Evolutionary conservation across 64 coral and sea anemone genomes (phyloP).

Genomic region (Montipora sp.): DNA sequence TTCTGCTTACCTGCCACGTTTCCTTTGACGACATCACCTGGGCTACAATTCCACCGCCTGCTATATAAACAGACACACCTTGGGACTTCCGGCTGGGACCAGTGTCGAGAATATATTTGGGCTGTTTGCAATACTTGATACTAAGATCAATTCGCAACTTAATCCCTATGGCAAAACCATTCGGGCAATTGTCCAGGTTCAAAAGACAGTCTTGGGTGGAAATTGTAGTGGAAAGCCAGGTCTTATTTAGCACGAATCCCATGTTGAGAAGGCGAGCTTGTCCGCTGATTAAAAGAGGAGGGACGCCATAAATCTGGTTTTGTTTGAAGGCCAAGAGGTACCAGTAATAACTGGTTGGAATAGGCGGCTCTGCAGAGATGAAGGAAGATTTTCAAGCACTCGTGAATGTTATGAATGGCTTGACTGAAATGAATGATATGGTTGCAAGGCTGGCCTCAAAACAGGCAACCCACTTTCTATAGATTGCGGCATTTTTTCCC

Average conservation of each 20-base stretch:
- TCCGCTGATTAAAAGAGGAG: constrained; percentile 67
- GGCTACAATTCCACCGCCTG: constrained; percentile 57
- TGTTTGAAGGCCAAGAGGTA: constrained; percentile 78
- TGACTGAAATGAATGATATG: too few species aligned
- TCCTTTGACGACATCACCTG: constrained; percentile 64
- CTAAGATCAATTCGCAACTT: constrained; percentile 81
- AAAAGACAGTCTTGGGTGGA: constrained; percentile 59
- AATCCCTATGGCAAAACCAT: constrained; percentile 90
- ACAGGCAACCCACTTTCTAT: too few species aligned
- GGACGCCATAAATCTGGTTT: constrained; percentile 66
- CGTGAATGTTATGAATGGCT: neutral
- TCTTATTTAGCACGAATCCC: constrained; percentile 66
- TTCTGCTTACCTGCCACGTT: constrained; percentile 68
- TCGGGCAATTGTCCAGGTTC: constrained; percentile 58
- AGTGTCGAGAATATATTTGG: constrained; percentile 88
- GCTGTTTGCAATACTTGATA: constrained; percentile 52
- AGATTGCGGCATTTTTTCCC: too few species aligned
- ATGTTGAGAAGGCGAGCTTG: constrained; percentile 72
- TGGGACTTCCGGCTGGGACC: constrained; percentile 79
- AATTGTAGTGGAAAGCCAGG: constrained; percentile 68
- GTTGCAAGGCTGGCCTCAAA: too few species aligned
- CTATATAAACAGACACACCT: constrained; percentile 84
- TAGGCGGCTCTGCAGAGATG: constrained; percentile 67
- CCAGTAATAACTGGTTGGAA: constrained; percentile 94
- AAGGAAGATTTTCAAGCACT: neutral